A percentile compares a stretch with the other conserved stretches of the same genome.
phyloP scores from a whole-genome alignment of 2,113 vertebrate species.

The Poecilia latipinna region DNA sequence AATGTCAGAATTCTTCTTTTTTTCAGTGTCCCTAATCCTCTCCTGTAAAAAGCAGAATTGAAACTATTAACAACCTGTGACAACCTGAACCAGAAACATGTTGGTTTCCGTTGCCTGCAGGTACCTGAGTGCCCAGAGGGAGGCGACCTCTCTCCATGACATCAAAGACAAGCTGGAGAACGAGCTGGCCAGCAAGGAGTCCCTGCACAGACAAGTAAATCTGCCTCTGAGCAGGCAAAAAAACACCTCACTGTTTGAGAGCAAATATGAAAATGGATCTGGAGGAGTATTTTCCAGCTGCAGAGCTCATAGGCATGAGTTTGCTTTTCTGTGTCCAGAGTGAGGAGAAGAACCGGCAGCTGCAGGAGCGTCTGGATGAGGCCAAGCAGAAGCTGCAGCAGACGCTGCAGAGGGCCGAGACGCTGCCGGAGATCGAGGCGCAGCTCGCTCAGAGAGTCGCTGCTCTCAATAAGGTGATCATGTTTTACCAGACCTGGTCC shows the following conservation, averaged over 20 bases:
- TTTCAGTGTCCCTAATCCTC: too few relatives aligned
- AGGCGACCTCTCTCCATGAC: conserved; percentile 92
- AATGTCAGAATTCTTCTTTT: too few relatives aligned
- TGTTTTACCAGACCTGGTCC: not conserved
- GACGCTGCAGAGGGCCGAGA: conserved; percentile 92
- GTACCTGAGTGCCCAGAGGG: conserved; percentile 85
- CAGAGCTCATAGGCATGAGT: conserved; percentile 1
- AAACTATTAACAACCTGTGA: not conserved
- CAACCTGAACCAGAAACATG: not conserved
- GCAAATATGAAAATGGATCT: not conserved
- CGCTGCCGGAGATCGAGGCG: conserved; percentile 91
- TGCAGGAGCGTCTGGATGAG: conserved; percentile 92
- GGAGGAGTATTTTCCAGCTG: not conserved
- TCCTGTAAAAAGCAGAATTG: too few relatives aligned
- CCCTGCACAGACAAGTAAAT: conserved; percentile 89
- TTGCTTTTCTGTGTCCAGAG: conserved; percentile 76
- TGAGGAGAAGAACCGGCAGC: conserved; percentile 92
- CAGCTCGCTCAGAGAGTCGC: conserved; percentile 92
- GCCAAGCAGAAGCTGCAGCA: conserved; percentile 95
- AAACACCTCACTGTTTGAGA: not conserved
- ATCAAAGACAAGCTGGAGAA: conserved; percentile 96
- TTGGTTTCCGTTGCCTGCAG: conserved; percentile 66
- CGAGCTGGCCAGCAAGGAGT: conserved; percentile 93
- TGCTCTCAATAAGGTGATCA: conserved; percentile 88
- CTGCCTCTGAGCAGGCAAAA: not conserved